A percentile compares a stretch with the other conserved stretches of the same genome.
Conservation (phyloP, 2,113 vertebrate species). For the Peromyscus maniculatus region DNA sequence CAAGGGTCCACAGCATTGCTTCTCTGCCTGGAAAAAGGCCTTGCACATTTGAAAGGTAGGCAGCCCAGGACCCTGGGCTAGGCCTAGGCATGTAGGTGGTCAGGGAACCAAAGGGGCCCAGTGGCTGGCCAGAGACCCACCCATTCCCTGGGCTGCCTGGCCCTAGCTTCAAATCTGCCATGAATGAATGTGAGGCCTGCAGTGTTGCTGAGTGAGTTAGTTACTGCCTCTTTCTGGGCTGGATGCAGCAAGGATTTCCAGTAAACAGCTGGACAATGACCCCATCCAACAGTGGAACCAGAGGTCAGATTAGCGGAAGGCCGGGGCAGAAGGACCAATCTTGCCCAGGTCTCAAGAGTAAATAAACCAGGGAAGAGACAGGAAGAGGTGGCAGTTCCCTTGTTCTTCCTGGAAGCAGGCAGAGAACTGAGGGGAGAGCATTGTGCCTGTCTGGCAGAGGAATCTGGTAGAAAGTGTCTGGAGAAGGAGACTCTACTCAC, state of each 20-base stretch:
- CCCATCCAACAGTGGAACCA: no score
- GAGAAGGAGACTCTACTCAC: not conserved
- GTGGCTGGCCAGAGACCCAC: not conserved
- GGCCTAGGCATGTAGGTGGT: not conserved
- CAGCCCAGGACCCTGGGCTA: not conserved
- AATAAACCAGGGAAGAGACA: not conserved
- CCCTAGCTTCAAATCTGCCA: not conserved
- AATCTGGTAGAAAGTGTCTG: not conserved
- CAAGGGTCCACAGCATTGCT: not conserved
- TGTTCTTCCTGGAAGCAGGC: not conserved
- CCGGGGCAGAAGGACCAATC: not conserved
- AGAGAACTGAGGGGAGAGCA: accelerated
- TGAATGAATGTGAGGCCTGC: not conserved
- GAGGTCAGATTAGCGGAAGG: not conserved
- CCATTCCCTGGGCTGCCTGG: no score
- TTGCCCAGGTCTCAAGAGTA: not conserved
- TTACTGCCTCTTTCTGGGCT: not conserved
- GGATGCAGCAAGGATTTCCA: not conserved
- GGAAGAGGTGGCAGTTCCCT: not conserved
- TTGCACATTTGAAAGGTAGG: not conserved
- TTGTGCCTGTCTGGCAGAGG: not conserved
- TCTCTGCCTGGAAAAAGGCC: not conserved
- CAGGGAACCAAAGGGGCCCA: not conserved
- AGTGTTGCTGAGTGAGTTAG: not conserved
- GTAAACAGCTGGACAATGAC: not conserved